Percentiles rank a stretch among this genome's conserved stretches.
Evolutionary conservation across 2,888 invertebrate species (phyloP).

Genomic region (Trissolcus japonicus): DNA sequence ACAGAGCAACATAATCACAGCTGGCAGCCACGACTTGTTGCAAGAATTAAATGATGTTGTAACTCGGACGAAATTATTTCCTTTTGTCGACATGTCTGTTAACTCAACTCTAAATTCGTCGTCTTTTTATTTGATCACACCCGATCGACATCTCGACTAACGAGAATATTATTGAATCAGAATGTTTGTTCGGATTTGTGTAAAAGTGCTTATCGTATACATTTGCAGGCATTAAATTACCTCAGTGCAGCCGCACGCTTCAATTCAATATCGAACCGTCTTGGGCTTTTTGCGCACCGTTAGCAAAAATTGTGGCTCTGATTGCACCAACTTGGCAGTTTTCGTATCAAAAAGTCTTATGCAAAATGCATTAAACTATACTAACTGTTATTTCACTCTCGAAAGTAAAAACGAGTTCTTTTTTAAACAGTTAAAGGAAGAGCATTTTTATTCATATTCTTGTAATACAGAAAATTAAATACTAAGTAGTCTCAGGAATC

Average conservation of each 20-base stretch:
- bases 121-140: slow-evolving; percentile 30
- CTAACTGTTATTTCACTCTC: slow-evolving; percentile 46
- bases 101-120: neutral
- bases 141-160: slow-evolving; percentile 18
- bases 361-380: slow-evolving; percentile 46
- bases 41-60: slow-evolving; percentile 28
- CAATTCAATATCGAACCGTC: neutral
- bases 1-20: slow-evolving; percentile 42
- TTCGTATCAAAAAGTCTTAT: slow-evolving; percentile 47
- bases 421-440: slow-evolving; percentile 28
- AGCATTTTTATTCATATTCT: slow-evolving; percentile 49
- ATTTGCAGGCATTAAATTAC: slow-evolving; percentile 24
- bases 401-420: slow-evolving; percentile 47
- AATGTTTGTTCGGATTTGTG: neutral
- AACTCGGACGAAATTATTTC: slow-evolving; percentile 32
- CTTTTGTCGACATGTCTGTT: slow-evolving; percentile 18
- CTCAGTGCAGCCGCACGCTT: neutral
- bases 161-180: slow-evolving; percentile 4
- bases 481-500: slow-evolving; percentile 33
- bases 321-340: slow-evolving; percentile 10
- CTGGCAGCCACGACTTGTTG: slow-evolving; percentile 27
- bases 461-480: slow-evolving; percentile 44
- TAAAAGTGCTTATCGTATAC: slow-evolving; percentile 15
- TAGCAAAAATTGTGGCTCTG: slow-evolving; percentile 8
- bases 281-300: neutral